Evolutionary conservation across 1,140 invertebrate genomes (phyloP), one percentile per base, ranked within the genome.

Genomic region (Nylanderia fulva): DNA sequence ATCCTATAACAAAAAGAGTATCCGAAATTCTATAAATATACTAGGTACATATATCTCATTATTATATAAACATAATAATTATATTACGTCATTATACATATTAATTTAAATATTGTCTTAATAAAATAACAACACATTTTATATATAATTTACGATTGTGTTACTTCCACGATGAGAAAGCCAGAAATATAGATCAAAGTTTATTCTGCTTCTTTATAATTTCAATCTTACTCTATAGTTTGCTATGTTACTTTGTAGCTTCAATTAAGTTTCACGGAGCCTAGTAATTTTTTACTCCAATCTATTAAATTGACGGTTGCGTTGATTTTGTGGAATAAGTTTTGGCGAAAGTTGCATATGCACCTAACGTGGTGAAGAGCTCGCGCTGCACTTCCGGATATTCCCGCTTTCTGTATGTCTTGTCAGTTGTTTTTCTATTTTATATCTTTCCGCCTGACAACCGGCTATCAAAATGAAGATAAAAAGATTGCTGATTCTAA

Each of bases 261-360:
- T 27, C 21, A 71, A 64, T 82, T 61, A 42, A 48, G 15, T 69
- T 80, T 68, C 54, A 52, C 77, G 27, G 13, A 77, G 27, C 13
- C n/a, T 36, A 45, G 4, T 83, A 72, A 52, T 42, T 27, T 4
- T 11, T 21, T 27, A 33, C 61, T 54, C 8, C 13, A 48, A 63
- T 64, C 6, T 27, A 45, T 21, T n/a, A 42, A 24, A 76, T 63
- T 76, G 15, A 13, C 74, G 36, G 33, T 68, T 74, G 45, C 39
- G 80, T 83, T 87, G 69, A 75, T 83, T 88, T 75, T 87, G 85
- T 87, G 69, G 69, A 48, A 88, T 80, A 45, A 64, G 75, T 88
- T 88, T 88, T 64, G 87, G 86, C 86, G 87, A 88, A 88, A 88
- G 87, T 88, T 75, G 24, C 39, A 54, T 42, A 60, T 27, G 39